A percentile compares a stretch with the other conserved stretches of the same genome.
These are phyloP conservation scores for Tenthredo amoena DNA, from an alignment of 2,888 invertebrate species.

Conservation along the genomic window DNA sequence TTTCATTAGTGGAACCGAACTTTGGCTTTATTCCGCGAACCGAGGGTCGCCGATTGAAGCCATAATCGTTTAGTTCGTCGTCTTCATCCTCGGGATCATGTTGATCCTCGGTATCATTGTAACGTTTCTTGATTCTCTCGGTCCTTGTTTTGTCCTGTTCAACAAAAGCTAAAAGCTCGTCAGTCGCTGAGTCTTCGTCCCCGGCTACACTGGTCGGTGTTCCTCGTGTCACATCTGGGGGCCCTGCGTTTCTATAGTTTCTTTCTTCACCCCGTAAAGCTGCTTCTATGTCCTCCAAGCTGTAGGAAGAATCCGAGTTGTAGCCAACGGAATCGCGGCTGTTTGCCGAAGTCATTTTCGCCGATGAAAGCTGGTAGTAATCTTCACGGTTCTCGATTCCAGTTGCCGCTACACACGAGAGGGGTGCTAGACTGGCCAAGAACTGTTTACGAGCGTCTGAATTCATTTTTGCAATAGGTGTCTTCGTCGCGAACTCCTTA, in stretches of 20 bases:
- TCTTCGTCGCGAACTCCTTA: constrained; percentile 72
- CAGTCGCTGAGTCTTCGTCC: constrained; percentile 78
- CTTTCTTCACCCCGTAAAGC: constrained; percentile 79
- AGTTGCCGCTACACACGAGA: constrained; percentile 86
- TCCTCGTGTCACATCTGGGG: constrained; percentile 90
- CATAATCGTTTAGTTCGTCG: constrained; percentile 95
- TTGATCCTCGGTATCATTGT: constrained; percentile 74
- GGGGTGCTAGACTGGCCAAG: constrained; percentile 87
- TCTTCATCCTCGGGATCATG: constrained; percentile 92
- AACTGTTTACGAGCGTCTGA: constrained; percentile 88
- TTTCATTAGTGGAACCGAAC: constrained; percentile 89
- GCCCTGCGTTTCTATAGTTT: constrained; percentile 79
- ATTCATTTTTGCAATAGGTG: constrained; percentile 76
- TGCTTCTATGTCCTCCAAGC: constrained; percentile 83
- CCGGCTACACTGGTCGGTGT: constrained; percentile 80
- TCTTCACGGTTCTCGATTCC: constrained; percentile 82
- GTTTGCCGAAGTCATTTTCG: constrained; percentile 73
- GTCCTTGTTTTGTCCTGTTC: constrained; percentile 91
- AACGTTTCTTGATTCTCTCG: constrained; percentile 89
- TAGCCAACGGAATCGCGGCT: constrained; percentile 83
- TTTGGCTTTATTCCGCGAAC: constrained; percentile 94
- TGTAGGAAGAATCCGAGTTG: constrained; percentile 85
- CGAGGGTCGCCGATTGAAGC: constrained; percentile 93
- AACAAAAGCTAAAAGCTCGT: constrained; percentile 91
- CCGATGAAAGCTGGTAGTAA: constrained; percentile 81